These are phyloP conservation scores for Lasioglossum albipes DNA, from an alignment of 1,140 invertebrate species.

Conservation along the genomic window DNA sequence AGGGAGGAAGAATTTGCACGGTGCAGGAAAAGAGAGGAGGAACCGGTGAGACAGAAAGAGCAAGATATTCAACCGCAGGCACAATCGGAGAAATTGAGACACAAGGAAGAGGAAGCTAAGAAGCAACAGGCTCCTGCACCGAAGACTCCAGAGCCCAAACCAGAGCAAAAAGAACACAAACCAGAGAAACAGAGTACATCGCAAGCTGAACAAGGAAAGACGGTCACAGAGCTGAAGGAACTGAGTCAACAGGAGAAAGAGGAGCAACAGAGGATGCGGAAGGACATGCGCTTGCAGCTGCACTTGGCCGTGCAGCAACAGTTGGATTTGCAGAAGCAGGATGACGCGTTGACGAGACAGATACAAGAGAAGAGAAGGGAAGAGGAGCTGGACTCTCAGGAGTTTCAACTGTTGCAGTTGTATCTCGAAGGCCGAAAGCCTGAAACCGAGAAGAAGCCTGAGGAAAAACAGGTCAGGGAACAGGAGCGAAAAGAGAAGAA, in stretches of 20 bases:
- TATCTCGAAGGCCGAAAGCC: slow-evolving; percentile 24
- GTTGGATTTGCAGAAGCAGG: slow-evolving; percentile 4
- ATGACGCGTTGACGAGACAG: background rate
- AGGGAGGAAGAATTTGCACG: background rate
- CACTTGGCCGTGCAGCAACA: background rate
- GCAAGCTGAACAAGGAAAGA: background rate
- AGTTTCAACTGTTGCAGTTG: slow-evolving; percentile 5
- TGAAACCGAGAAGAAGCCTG: background rate
- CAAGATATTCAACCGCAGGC: slow-evolving; percentile 7
- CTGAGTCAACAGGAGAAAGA: background rate
- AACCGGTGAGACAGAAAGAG: slow-evolving; percentile 15
- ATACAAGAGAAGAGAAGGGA: background rate
- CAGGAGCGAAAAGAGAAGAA: background rate
- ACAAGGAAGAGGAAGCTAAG: background rate
- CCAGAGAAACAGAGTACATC: background rate
- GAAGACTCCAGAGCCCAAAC: too few species aligned
- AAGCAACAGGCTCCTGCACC: background rate
- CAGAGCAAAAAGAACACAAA: background rate
- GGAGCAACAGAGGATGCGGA: background rate
- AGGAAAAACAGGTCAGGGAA: background rate
- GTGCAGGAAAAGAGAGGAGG: slow-evolving; percentile 12
- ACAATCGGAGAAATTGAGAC: background rate
- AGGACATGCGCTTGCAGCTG: slow-evolving; percentile 3
- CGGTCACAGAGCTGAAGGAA: background rate
- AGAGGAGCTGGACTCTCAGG: background rate